phyloP scores from a whole-genome alignment of 2,113 vertebrate genomes.

The Scophthalmus maximus region DNA sequence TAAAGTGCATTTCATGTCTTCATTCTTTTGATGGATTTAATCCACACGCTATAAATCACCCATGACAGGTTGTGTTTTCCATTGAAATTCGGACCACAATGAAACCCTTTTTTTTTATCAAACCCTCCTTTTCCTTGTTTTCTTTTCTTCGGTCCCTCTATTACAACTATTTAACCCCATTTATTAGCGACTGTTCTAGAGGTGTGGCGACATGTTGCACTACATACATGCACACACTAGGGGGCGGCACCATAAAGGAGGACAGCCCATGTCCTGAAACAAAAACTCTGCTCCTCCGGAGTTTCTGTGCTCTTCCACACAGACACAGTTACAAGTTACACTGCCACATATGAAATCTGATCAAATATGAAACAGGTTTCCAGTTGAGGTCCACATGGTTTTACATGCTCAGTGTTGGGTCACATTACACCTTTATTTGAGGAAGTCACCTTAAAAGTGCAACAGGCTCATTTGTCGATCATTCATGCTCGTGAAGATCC shows the following conservation, averaged over 20 bases:
- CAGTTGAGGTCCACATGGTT: background rate
- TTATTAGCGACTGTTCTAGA: background rate
- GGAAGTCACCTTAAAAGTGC: too few species aligned
- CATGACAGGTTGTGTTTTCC: background rate
- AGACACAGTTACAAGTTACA: background rate
- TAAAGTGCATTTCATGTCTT: slow-evolving; percentile 66
- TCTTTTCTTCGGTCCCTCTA: background rate
- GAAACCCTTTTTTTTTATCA: background rate
- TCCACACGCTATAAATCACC: slow-evolving; percentile 8
- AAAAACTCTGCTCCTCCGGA: background rate
- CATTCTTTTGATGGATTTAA: background rate
- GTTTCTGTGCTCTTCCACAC: background rate
- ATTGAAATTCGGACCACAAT: background rate
- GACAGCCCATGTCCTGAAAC: background rate
- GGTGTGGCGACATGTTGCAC: background rate
- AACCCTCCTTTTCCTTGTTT: background rate
- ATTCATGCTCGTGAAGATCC: too few species aligned
- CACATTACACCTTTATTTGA: background rate
- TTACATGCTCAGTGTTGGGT: background rate
- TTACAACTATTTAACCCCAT: slow-evolving; percentile 26
- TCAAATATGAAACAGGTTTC: background rate
- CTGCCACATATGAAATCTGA: background rate
- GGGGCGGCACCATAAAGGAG: slow-evolving; percentile 50
- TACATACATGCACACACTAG: slow-evolving; percentile 35
- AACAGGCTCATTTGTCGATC: background rate